Base-by-base conservation (phyloP, 2,888 invertebrate species). In the Megaustenia siamemsis region DNA sequence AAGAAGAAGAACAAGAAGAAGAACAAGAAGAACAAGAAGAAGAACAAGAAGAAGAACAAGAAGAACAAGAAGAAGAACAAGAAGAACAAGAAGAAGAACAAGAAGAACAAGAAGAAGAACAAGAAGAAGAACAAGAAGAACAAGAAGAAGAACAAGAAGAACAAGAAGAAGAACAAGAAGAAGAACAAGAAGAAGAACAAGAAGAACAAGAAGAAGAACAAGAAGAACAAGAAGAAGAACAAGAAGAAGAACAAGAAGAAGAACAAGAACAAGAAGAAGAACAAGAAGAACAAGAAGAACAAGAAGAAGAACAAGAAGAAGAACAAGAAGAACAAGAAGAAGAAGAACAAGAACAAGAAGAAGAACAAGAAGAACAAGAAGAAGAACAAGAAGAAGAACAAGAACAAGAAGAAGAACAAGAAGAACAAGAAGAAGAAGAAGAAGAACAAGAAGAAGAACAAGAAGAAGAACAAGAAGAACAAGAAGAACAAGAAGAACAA, bases 171-270 rank as follows among this genome's bases (percentile, higher is more conserved):
- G 73, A 82, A 35, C 32, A 24, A 79, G 69, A 71, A 32, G 69
- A 45, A 84, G 45, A n/a, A 60, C n/a, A 43, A 84, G 35, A 63
- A 40, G 38, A 49, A 75, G 35, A 49, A 35, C 45, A 53, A 73
- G 73, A 45, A 45, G 5, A 68, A 40, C 60, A 73, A n/a, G 43
- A 38, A 38, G 63, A 73, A 28, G 6, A 49, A 3, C 63, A 60
- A 28, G 40, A 32, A 76, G 66, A 66, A 49, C 28, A 60, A 76
- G 66, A 66, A 60, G 32, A 53, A 66, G 66, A 82, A 56, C 28
- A 60, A 63, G 76, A 82, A 43, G 32, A 43, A 76, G 75, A 45
- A 40, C 38, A 40, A 68, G 80, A 81, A 66, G 81, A 43, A 43
- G 49, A 69, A 81, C 49, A 60, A 38, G 53, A 40, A 43, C 32